Evolutionary conservation across 2,797 vertebrate species (phyloP).

Genomic region (Lepilemur ruficaudatus): DNA sequence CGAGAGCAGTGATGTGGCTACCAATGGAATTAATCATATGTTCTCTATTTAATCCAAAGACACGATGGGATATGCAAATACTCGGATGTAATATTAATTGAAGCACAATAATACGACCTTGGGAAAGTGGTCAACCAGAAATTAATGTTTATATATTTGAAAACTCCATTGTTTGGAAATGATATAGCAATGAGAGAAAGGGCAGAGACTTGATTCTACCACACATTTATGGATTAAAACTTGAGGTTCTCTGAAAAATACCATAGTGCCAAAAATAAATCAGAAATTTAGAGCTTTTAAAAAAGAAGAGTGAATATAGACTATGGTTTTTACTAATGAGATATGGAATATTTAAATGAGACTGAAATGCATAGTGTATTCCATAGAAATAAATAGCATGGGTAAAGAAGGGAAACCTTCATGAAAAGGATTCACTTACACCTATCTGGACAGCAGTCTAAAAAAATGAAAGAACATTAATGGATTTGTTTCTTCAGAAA

Average conservation of each 20-base stretch:
- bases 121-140: conserved; percentile 69
- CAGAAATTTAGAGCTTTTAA: neutral
- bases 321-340: neutral
- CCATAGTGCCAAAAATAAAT: conserved; percentile 9
- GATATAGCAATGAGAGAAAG: conserved; percentile 44
- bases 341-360: neutral
- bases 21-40: conserved; percentile 76
- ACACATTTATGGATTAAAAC: conserved; percentile 37
- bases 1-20: conserved; percentile 66
- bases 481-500: conserved; percentile 1
- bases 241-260: conserved; percentile 31
- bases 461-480: conserved; percentile 6
- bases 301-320: neutral
- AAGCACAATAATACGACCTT: conserved; percentile 71
- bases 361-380: neutral
- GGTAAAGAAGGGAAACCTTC: conserved; percentile 22
- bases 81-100: conserved; percentile 73
- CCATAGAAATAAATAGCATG: neutral
- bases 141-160: conserved; percentile 64
- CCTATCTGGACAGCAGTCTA: neutral
- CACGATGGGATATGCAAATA: conserved; percentile 73
- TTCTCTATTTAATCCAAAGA: conserved; percentile 77
- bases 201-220: conserved; percentile 57
- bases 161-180: conserved; percentile 63
- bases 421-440: neutral